These are phyloP conservation scores for Platygyra sinensis DNA, from an alignment of 64 coral and sea anemone genomes.

Conservation along the genomic window DNA sequence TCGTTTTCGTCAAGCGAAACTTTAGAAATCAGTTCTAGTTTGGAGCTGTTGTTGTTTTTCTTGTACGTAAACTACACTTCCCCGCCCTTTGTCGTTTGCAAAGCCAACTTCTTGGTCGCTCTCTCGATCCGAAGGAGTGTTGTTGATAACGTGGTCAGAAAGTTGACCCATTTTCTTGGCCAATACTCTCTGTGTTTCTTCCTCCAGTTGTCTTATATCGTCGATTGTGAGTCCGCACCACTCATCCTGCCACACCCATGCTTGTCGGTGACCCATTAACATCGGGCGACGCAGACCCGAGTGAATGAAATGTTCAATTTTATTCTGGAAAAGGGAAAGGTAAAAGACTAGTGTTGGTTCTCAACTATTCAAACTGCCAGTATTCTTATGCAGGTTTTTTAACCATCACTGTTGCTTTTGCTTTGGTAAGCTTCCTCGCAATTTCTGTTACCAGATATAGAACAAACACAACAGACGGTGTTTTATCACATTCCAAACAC, in stretches of 20 bases:
- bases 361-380: neutral
- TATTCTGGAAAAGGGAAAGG: constrained; percentile 58
- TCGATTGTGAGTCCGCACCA: constrained; percentile 96
- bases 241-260: constrained; percentile 99
- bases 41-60: constrained; percentile 47
- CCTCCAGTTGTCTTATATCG: constrained; percentile 87
- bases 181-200: constrained; percentile 84
- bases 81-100: constrained; percentile 66
- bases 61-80: constrained; percentile 74
- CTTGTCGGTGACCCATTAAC: constrained; percentile 97
- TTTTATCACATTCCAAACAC: too few species aligned
- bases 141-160: constrained; percentile 14
- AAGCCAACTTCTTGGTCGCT: constrained; percentile 84
- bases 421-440: too few species aligned
- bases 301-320: constrained; percentile 98
- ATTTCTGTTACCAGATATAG: too few species aligned
- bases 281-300: constrained; percentile 88
- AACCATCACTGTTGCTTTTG: too few species aligned
- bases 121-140: constrained; percentile 65
- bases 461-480: too few species aligned
- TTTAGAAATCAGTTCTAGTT: constrained; percentile 76
- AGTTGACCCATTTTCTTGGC: constrained; percentile 77
- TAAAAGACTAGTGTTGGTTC: neutral
- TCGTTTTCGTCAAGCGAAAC: constrained; percentile 61
- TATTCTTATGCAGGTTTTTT: neutral